These are phyloP conservation scores for Peromyscus polionotus DNA, from an alignment of 2,113 vertebrate species.

Conservation along the genomic window DNA sequence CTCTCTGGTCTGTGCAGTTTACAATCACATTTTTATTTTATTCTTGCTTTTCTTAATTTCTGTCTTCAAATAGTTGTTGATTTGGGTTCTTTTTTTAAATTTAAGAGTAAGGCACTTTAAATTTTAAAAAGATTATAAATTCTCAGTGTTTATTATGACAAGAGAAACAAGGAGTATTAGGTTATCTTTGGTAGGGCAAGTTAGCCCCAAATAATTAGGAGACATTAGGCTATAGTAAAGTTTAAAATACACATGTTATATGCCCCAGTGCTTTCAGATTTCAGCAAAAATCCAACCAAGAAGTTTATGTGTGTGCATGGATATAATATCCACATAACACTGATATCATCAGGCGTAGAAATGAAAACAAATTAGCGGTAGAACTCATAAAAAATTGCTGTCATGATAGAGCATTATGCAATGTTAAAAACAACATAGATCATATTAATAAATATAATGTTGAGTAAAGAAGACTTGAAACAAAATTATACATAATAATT, in stretches of 20 bases:
- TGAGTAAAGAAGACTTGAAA: neutral
- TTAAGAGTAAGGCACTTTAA: neutral
- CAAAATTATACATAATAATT: neutral
- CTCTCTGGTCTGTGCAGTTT: neutral
- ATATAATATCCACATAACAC: neutral
- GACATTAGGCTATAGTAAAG: neutral
- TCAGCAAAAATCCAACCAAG: neutral
- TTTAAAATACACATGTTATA: neutral
- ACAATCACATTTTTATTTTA: neutral
- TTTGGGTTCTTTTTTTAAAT: neutral
- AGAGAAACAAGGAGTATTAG: neutral
- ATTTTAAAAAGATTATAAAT: constrained; percentile 3
- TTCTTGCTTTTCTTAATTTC: neutral
- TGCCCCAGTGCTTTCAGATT: neutral
- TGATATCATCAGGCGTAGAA: neutral
- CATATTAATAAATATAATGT: neutral
- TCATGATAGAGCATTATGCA: neutral
- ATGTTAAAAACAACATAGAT: neutral
- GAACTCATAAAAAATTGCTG: neutral
- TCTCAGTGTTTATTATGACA: neutral
- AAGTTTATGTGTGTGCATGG: neutral
- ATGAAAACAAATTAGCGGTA: neutral
- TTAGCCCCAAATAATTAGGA: neutral
- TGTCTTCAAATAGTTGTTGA: neutral
- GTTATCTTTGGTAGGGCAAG: neutral